Percentiles rank a stretch among this genome's conserved stretches.
phyloP scores from a whole-genome alignment of 2,797 vertebrate genomes.

The Acrocephalus scirpaceus region DNA sequence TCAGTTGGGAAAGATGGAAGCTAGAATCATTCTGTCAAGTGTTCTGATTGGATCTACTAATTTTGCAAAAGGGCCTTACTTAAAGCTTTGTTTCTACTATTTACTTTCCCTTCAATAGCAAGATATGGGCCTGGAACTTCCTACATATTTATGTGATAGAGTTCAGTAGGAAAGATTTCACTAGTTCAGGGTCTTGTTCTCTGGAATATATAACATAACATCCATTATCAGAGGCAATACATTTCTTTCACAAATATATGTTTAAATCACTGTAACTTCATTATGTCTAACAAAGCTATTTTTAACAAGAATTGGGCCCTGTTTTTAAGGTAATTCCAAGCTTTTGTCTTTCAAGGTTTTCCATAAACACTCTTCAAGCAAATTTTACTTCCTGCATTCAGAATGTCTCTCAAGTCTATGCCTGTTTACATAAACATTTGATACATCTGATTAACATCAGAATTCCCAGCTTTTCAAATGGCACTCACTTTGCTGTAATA shows the following conservation, averaged over 20 bases:
- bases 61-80: not conserved
- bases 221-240: not conserved
- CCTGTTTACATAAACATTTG: slow-evolving; percentile 19
- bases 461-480: not conserved
- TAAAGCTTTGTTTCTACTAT: not conserved
- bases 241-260: not conserved
- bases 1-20: not conserved
- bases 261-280: not conserved
- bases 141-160: not conserved
- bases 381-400: not conserved
- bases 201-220: not conserved
- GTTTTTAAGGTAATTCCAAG: not conserved
- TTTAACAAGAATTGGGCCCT: not conserved
- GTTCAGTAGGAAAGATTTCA: not conserved
- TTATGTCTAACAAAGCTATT: not conserved
- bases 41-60: not conserved
- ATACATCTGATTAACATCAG: not conserved
- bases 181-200: not conserved
- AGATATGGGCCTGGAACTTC: not conserved
- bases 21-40: not conserved
- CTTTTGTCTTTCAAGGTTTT: not conserved
- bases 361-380: not conserved
- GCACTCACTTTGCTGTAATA: not conserved
- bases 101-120: not conserved
- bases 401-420: not conserved